phyloP scores from a whole-genome alignment of 2,888 invertebrate genomes.

The Lacanobia wlatinum region DNA sequence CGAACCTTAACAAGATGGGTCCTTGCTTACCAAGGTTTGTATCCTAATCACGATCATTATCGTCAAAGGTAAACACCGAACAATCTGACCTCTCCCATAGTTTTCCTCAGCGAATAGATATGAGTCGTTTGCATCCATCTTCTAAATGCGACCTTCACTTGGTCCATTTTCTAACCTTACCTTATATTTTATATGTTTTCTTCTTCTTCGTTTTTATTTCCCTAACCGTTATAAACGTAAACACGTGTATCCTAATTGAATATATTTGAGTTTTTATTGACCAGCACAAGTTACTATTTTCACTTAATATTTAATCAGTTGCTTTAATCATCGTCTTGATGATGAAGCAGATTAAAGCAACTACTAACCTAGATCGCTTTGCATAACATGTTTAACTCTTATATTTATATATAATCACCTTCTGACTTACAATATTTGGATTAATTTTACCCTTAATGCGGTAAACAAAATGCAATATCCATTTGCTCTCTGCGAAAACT shows the following conservation, averaged over 20 bases:
- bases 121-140: slow-evolving; percentile 2
- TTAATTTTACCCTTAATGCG: background rate
- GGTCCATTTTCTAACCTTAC: background rate
- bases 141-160: slow-evolving; percentile 12
- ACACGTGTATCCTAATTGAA: background rate
- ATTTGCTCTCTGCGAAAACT: background rate
- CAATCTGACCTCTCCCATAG: background rate
- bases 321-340: background rate
- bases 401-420: background rate
- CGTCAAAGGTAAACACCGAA: background rate
- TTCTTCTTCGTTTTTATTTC: background rate
- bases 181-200: slow-evolving; percentile 6
- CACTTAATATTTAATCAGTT: slow-evolving; percentile 16
- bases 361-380: background rate
- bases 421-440: background rate
- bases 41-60: background rate
- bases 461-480: background rate
- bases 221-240: background rate
- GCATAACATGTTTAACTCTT: background rate
- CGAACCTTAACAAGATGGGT: background rate
- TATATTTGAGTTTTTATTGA: slow-evolving; percentile 6
- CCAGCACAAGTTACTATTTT: background rate
- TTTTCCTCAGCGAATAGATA: background rate
- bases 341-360: too few species aligned
- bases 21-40: background rate